Evolutionary conservation across 2,888 invertebrate species (phyloP).

Genomic region (Amblyteles armatorius): DNA sequence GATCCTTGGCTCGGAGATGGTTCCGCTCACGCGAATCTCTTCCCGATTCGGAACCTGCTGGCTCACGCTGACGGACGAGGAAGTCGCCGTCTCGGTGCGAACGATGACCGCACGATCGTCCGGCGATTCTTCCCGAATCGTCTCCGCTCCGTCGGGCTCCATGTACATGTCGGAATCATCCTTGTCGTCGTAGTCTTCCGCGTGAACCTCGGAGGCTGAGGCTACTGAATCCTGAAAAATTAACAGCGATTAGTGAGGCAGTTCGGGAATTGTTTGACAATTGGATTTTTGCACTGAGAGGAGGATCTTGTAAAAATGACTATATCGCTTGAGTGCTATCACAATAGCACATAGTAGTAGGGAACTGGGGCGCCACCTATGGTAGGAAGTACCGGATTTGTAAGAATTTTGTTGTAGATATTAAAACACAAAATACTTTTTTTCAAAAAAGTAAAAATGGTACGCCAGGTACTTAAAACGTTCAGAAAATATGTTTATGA

Average conservation of each 20-base stretch:
- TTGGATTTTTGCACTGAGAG: not conserved
- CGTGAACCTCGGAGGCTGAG: constrained; percentile 78
- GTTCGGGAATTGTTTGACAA: not conserved
- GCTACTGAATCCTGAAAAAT: constrained; percentile 79
- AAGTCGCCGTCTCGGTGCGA: constrained; percentile 57
- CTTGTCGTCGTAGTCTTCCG: constrained; percentile 82
- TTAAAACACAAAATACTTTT: too few relatives aligned
- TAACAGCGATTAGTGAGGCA: not conserved
- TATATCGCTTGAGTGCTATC: too few relatives aligned
- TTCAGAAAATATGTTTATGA: too few relatives aligned
- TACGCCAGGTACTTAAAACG: too few relatives aligned
- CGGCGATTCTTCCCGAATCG: constrained; percentile 64
- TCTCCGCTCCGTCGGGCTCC: constrained; percentile 82
- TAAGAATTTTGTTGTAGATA: too few relatives aligned
- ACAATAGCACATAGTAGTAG: too few relatives aligned
- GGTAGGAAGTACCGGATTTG: too few relatives aligned
- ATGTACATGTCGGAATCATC: constrained; percentile 85
- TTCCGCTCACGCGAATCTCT: constrained; percentile 68
- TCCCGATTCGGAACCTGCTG: constrained; percentile 64
- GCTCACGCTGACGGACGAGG: constrained; percentile 43
- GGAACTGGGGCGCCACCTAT: too few relatives aligned
- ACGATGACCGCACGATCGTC: constrained; percentile 27
- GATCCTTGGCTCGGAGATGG: constrained; percentile 67
- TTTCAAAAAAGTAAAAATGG: too few relatives aligned
- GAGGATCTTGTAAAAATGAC: too few relatives aligned